Percentiles rank a stretch among this genome's conserved stretches.
These are phyloP conservation scores for Pollicipes pollicipes DNA, from an alignment of 1,140 invertebrate genomes.

Conservation along the genomic window DNA sequence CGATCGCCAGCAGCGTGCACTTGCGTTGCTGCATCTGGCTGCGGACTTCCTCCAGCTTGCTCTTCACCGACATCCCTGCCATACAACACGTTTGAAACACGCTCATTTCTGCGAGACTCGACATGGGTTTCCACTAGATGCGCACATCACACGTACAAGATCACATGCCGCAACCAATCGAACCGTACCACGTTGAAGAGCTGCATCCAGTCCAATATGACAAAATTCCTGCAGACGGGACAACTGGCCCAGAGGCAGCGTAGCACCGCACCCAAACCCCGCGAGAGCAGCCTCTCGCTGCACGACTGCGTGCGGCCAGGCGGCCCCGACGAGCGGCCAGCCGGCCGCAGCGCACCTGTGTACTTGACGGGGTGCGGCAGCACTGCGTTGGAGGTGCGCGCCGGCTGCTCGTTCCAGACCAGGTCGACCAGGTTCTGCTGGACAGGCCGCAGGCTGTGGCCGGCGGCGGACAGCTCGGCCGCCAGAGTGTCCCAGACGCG, in stretches of 20 bases:
- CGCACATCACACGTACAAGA: not conserved
- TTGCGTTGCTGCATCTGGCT: constrained; percentile 52
- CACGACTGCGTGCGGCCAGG: not conserved
- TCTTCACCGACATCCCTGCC: constrained; percentile 18
- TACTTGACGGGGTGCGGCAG: constrained; percentile 26
- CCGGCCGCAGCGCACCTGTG: not conserved
- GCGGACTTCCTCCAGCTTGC: constrained; percentile 49
- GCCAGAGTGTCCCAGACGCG: constrained; percentile 51
- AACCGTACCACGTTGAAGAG: not conserved
- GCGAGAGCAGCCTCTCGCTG: not conserved
- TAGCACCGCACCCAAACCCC: no score
- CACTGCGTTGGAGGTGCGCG: constrained; percentile 39
- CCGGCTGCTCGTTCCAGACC: constrained; percentile 46
- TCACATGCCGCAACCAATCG: constrained; percentile 3
- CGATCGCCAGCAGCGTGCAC: constrained; percentile 50
- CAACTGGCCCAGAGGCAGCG: not conserved
- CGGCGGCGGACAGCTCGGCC: constrained; percentile 36
- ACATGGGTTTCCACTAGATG: constrained; percentile 6
- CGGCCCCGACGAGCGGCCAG: no score
- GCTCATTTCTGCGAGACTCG: no score
- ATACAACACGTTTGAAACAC: not conserved
- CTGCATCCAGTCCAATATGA: not conserved
- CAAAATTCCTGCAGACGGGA: no score
- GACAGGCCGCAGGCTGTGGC: constrained; percentile 49
- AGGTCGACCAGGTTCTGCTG: constrained; percentile 64